Conservation (phyloP, 2,797 vertebrate genomes). For the Paedocypris micromegethes region DNA sequence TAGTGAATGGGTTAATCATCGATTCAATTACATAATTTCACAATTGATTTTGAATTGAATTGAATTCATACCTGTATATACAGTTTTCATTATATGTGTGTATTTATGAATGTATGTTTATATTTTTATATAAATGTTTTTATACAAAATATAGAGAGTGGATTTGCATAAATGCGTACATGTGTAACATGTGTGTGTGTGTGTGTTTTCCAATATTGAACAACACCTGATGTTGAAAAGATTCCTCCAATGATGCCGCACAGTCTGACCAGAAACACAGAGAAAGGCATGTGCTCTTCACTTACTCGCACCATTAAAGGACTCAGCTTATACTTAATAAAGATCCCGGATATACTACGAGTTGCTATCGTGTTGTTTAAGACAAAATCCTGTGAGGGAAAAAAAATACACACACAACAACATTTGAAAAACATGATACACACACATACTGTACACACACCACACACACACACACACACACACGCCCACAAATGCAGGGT, state of each 20-base stretch:
- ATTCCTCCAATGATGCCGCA: conserved; percentile 96
- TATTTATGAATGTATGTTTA: too few relatives aligned
- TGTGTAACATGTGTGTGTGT: too few relatives aligned
- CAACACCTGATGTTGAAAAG: conserved; percentile 89
- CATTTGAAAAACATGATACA: too few relatives aligned
- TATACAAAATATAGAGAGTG: too few relatives aligned
- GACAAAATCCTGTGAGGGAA: conserved; percentile 73
- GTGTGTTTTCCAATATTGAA: too few relatives aligned
- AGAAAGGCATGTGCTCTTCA: conserved; percentile 94
- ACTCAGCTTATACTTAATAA: conserved; percentile 96
- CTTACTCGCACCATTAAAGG: conserved; percentile 96
- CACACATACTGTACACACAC: background rate
- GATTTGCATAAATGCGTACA: too few relatives aligned
- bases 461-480: background rate
- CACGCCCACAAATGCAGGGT: background rate
- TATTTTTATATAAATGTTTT: too few relatives aligned
- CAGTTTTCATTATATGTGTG: too few relatives aligned
- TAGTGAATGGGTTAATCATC: too few relatives aligned
- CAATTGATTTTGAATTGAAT: too few relatives aligned
- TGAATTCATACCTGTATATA: too few relatives aligned
- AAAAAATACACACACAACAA: background rate
- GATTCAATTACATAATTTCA: too few relatives aligned
- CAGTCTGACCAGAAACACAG: conserved; percentile 90
- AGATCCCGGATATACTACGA: conserved; percentile 90
- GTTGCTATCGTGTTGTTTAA: conserved; percentile 88